A percentile compares a stretch with the other conserved stretches of the same genome.
These are phyloP conservation scores for Panthera uncia DNA, from an alignment of 2,113 vertebrate species.

Conservation along the genomic window DNA sequence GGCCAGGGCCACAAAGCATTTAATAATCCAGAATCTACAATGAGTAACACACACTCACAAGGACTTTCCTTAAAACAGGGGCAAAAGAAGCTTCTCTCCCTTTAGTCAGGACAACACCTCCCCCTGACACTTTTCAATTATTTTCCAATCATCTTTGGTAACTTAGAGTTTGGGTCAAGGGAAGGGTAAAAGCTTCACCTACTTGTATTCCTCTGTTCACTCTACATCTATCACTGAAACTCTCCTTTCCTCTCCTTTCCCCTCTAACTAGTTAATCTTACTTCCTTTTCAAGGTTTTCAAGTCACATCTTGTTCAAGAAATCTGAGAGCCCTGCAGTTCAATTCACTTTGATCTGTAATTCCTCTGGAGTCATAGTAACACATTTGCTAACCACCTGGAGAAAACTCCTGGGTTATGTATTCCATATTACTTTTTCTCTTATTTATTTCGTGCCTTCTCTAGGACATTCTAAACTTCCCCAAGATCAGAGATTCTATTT, in stretches of 20 bases:
- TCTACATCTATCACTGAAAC: background rate
- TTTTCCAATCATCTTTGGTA: background rate
- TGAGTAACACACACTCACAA: background rate
- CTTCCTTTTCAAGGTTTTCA: conserved; percentile 46
- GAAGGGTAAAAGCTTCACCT: background rate
- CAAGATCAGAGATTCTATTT: background rate
- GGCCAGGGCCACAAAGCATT: background rate
- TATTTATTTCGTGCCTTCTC: conserved; percentile 14
- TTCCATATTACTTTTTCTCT: conserved; percentile 16
- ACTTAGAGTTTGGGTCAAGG: background rate
- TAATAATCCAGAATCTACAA: background rate
- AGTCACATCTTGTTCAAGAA: conserved; percentile 65
- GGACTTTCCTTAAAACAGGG: background rate
- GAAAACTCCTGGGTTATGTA: background rate
- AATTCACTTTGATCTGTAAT: conserved; percentile 55
- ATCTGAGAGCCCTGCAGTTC: background rate
- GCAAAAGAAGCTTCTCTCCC: background rate
- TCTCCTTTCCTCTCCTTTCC: background rate
- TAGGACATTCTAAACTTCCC: background rate
- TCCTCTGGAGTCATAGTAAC: conserved; percentile 31
- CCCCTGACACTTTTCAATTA: background rate
- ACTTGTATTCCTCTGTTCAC: background rate
- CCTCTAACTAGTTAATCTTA: background rate
- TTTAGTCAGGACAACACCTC: background rate
- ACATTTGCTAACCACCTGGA: conserved; percentile 74